A percentile compares a stretch with the other conserved stretches of the same genome.
These are phyloP conservation scores for Aphyosemion australe DNA, from an alignment of 2,113 vertebrate genomes.

Conservation along the genomic window DNA sequence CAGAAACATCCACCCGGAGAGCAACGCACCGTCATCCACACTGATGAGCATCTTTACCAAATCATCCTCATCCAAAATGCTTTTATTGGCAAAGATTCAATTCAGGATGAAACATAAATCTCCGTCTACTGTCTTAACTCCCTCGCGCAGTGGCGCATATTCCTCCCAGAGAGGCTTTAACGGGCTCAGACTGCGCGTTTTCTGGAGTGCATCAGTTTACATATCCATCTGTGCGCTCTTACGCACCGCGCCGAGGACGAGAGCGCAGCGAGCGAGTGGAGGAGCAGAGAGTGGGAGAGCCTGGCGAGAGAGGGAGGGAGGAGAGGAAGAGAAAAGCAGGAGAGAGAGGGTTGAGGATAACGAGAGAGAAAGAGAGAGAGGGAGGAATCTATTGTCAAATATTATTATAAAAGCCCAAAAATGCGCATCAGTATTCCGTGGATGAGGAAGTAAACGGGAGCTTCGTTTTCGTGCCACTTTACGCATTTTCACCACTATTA, in stretches of 20 bases:
- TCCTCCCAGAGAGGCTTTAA: conserved; percentile 22
- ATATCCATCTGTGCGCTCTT: conserved; percentile 71
- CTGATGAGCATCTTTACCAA: conserved; percentile 59
- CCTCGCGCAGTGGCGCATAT: conserved; percentile 17
- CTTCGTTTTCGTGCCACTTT: conserved; percentile 2
- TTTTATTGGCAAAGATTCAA: conserved; percentile 1
- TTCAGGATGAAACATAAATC: not conserved
- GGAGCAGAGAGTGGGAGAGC: conserved; percentile 67
- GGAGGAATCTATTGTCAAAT: conserved; percentile 22
- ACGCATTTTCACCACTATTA: conserved; percentile 27
- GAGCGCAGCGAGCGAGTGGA: conserved; percentile 74
- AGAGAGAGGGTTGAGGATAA: conserved; percentile 34
- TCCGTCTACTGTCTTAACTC: not conserved
- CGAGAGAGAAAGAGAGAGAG: conserved; percentile 18
- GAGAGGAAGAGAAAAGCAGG: conserved; percentile 25
- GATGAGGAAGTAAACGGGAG: conserved; percentile 36
- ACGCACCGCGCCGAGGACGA: conserved; percentile 71
- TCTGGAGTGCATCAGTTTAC: conserved; percentile 51
- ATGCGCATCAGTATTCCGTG: conserved; percentile 24
- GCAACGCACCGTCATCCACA: conserved; percentile 67
- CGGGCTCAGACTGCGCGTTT: conserved; percentile 26
- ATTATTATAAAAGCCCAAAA: conserved; percentile 35
- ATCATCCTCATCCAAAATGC: conserved; percentile 36
- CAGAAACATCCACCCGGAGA: conserved; percentile 67
- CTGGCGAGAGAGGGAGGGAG: conserved; percentile 53